Evolutionary conservation across 1,140 invertebrate genomes (phyloP).

Genomic region (Drosophila repletoides): DNA sequence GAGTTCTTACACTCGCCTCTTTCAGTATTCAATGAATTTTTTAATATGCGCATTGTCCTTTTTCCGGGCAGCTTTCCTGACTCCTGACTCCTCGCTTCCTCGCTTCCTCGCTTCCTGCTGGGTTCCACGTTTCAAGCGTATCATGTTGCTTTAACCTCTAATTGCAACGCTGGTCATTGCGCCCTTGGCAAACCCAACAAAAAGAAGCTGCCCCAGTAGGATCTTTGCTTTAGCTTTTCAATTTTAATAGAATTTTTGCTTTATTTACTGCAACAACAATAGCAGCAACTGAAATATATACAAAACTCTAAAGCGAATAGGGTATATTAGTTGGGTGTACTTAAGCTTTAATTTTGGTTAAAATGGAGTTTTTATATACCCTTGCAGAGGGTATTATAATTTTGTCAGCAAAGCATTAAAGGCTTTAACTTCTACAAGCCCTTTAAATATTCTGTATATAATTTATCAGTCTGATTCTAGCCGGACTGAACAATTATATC

Average conservation of each 20-base stretch:
- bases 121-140: not conserved
- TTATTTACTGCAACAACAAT: conserved; percentile 46
- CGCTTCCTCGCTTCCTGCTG: not conserved
- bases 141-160: conserved; percentile 36
- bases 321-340: not conserved
- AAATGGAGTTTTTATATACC: too few relatives aligned
- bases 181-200: conserved; percentile 41
- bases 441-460: too few relatives aligned
- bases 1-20: conserved; percentile 2
- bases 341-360: too few relatives aligned
- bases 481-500: too few relatives aligned
- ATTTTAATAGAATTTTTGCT: conserved; percentile 60
- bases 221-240: conserved; percentile 49
- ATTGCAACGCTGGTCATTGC: conserved; percentile 46
- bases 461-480: too few relatives aligned
- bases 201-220: conserved; percentile 5
- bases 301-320: not conserved
- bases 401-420: too few relatives aligned
- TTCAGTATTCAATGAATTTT: conserved; percentile 57
- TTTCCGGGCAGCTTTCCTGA: not conserved
- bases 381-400: too few relatives aligned
- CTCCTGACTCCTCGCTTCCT: not conserved
- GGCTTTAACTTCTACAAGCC: too few relatives aligned
- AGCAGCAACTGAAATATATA: not conserved
- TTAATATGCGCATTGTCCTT: conserved; percentile 60